A percentile compares a stretch with the other conserved stretches of the same genome.
Evolutionary conservation across 2,113 vertebrate species (phyloP).

Genomic region (Zeus faber): DNA sequence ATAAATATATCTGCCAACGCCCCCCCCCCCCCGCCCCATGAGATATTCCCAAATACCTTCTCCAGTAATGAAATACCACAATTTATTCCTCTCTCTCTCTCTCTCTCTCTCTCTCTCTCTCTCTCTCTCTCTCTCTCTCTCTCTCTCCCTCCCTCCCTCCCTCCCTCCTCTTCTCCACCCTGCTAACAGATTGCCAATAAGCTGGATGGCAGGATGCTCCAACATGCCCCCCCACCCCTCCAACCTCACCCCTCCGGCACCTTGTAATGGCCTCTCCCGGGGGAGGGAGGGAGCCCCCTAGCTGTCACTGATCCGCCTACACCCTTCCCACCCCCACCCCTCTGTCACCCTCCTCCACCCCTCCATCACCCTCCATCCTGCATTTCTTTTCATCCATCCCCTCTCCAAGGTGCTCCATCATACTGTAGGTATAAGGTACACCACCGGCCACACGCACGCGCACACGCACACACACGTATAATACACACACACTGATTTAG

Average conservation of each 20-base stretch:
- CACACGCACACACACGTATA: background rate
- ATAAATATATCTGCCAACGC: slow-evolving; percentile 61
- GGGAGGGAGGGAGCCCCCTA: slow-evolving; percentile 52
- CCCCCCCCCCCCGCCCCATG: no score
- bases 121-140: slow-evolving; percentile 36
- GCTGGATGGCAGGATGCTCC: slow-evolving; percentile 59
- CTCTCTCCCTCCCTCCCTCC: slow-evolving; percentile 54
- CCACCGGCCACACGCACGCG: background rate
- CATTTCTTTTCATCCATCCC: slow-evolving; percentile 9
- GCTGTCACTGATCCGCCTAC: slow-evolving; percentile 65
- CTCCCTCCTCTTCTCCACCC: slow-evolving; percentile 43
- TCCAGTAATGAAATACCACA: slow-evolving; percentile 43
- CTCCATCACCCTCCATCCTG: slow-evolving; percentile 22
- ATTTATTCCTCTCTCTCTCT: slow-evolving; percentile 47
- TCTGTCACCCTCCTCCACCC: slow-evolving; percentile 37
- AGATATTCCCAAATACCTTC: slow-evolving; percentile 33
- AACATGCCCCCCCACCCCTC: slow-evolving; percentile 43
- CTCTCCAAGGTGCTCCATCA: slow-evolving; percentile 31
- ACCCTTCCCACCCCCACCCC: slow-evolving; percentile 37
- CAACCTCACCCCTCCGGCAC: no score
- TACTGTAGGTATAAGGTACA: slow-evolving; percentile 19
- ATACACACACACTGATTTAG: background rate
- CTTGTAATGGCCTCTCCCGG: slow-evolving; percentile 62
- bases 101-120: slow-evolving; percentile 23
- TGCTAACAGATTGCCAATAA: slow-evolving; percentile 80